Percentiles rank a stretch among this genome's conserved stretches.
These are phyloP conservation scores for Knipowitschia caucasica DNA, from an alignment of 2,797 vertebrate species.

Conservation along the genomic window DNA sequence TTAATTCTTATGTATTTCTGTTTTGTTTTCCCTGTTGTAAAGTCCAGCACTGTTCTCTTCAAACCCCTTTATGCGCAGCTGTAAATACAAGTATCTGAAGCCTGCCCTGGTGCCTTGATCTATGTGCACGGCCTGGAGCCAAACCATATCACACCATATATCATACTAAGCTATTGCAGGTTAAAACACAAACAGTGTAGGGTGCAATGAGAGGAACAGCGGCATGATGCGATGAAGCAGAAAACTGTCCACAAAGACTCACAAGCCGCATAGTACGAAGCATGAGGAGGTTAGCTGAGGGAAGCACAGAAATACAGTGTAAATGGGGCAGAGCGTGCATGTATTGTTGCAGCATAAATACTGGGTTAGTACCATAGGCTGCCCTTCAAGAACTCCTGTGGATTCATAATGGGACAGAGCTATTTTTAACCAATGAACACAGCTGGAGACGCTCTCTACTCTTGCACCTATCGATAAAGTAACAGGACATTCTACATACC, in stretches of 20 bases:
- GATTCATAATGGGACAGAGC: slow-evolving; percentile 55
- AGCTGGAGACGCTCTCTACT: slow-evolving; percentile 32
- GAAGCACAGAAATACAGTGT: slow-evolving; percentile 55
- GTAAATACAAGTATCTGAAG: slow-evolving; percentile 50
- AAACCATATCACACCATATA: slow-evolving; percentile 62
- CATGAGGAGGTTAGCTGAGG: slow-evolving; percentile 30
- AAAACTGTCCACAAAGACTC: slow-evolving; percentile 62
- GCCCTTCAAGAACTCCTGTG: slow-evolving; percentile 56
- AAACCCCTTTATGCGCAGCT: slow-evolving; percentile 27
- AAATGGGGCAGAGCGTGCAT: slow-evolving; percentile 62
- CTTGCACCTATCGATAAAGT: slow-evolving; percentile 24
- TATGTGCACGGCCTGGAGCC: slow-evolving; percentile 51
- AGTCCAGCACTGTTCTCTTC: neutral
- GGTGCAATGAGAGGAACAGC: slow-evolving; percentile 68
- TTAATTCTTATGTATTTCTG: neutral
- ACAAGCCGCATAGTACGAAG: slow-evolving; percentile 16
- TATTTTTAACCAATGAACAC: slow-evolving; percentile 62
- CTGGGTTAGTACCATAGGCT: slow-evolving; percentile 54
- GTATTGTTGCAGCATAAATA: slow-evolving; percentile 67
- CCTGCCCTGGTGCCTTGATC: slow-evolving; percentile 59
- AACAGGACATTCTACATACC: neutral
- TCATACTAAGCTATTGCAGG: slow-evolving; percentile 62
- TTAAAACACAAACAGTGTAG: slow-evolving; percentile 67
- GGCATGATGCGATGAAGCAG: slow-evolving; percentile 72
- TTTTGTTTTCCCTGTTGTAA: too few relatives aligned